These are phyloP conservation scores for Auanema sp. DNA, from an alignment of 2,888 invertebrate species.

Conservation along the genomic window DNA sequence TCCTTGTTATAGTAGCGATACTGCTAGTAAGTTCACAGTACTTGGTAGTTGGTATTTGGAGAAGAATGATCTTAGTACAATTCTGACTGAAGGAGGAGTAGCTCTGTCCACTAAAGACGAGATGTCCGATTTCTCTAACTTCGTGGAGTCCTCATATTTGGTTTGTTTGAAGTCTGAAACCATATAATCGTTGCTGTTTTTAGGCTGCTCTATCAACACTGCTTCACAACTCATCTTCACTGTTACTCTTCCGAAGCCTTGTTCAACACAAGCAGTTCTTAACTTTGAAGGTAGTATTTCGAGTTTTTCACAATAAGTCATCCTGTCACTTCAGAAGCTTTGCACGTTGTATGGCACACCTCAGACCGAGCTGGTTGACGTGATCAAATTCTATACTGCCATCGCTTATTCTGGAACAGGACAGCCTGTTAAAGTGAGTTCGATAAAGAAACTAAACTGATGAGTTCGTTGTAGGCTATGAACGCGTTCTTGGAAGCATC, in stretches of 20 bases:
- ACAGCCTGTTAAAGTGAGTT: slow-evolving; percentile 38
- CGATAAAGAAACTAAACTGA: not conserved
- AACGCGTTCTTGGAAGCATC: slow-evolving; percentile 39
- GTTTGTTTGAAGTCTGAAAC: too few relatives aligned
- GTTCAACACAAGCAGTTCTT: too few relatives aligned
- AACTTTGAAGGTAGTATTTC: too few relatives aligned
- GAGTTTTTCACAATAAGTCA: too few relatives aligned
- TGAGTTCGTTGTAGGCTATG: slow-evolving; percentile 9
- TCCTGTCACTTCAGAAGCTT: slow-evolving; percentile 8
- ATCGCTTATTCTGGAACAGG: slow-evolving; percentile 47
- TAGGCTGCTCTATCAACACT: too few relatives aligned
- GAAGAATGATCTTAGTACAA: slow-evolving; percentile 5
- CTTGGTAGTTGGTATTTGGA: slow-evolving; percentile 16
- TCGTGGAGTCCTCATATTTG: too few relatives aligned
- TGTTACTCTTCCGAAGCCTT: too few relatives aligned
- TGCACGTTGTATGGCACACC: slow-evolving; percentile 2
- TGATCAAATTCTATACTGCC: slow-evolving; percentile 47
- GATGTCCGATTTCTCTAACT: too few relatives aligned
- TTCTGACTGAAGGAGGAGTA: slow-evolving; percentile 6
- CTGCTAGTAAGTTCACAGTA: not conserved
- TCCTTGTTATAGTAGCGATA: too few relatives aligned
- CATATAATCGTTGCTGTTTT: too few relatives aligned
- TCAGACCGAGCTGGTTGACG: slow-evolving; percentile 25
- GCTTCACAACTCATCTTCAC: too few relatives aligned
- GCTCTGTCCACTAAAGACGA: not conserved